Evolutionary conservation across 2,113 vertebrate species (phyloP).

Genomic region (Panurus biarmicus): DNA sequence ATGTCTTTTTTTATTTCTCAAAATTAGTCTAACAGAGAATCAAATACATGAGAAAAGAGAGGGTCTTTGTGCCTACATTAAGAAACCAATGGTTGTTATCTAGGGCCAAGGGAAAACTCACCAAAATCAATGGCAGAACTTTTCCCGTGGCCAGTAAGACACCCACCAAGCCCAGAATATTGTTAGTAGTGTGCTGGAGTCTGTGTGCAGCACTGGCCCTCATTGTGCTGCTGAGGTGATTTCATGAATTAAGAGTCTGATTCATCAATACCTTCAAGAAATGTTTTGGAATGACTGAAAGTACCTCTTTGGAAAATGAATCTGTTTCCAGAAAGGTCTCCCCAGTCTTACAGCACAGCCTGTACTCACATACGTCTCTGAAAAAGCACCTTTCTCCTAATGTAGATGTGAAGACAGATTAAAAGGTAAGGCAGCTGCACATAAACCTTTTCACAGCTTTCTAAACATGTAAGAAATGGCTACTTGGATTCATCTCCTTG

Average conservation of each 20-base stretch:
- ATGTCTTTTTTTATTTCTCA: not conserved
- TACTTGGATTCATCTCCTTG: not conserved
- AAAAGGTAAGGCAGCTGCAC: not conserved
- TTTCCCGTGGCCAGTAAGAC: not conserved
- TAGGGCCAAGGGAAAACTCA: not conserved
- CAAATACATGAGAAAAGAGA: not conserved
- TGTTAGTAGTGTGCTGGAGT: not conserved
- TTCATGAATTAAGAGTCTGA: not conserved
- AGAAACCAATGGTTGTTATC: not conserved
- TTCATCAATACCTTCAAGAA: not conserved
- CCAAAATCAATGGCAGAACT: not conserved
- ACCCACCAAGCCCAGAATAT: not conserved
- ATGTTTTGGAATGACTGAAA: not conserved
- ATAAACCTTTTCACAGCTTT: not conserved
- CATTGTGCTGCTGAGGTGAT: not conserved
- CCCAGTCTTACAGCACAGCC: not conserved
- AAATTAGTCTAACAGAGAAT: not conserved
- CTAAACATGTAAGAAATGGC: not conserved
- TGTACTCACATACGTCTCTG: not conserved
- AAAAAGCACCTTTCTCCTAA: not conserved
- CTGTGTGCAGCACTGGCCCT: not conserved
- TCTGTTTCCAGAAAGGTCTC: not conserved
- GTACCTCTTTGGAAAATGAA: not conserved
- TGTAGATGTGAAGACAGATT: not conserved
- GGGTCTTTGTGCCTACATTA: not conserved